Base-by-base conservation (phyloP, 2,888 invertebrate species). In the Tetranychus piercei region DNA sequence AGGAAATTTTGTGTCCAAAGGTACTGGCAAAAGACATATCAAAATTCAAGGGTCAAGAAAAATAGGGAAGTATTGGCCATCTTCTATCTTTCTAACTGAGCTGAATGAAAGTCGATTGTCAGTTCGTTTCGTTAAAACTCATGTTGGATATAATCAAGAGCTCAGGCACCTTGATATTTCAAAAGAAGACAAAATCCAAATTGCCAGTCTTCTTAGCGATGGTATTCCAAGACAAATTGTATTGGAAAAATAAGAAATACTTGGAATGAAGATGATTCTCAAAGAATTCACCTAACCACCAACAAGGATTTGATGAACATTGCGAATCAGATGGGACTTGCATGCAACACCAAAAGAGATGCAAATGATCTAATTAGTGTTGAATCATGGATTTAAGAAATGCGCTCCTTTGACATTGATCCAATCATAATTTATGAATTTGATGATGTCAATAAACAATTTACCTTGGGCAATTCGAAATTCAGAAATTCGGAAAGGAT, bases 321-420 rank as follows among this genome's bases (percentile, higher is more conserved):
- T 0, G 34, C 34, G 5, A 34, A 34, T 34, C 34, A 34, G 34
- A 34, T 34, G 34, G 34, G 34, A 34, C n/a, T 34, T 34, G 34
- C 34, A 0, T 34, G 4, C 5, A 0, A 34, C 0, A 34, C 5
- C 34, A 34, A 34, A 0, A 0, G 0, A 34, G 34, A 34, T n/a
- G n/a, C 34, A 34, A 34, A 34, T 4, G 34, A 34, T 34, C 5
- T 0, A 5, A 4, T 0, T 34, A 34, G 34, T 34, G 34, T 34
- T 34, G 34, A 34, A 34, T 34, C 34, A 34, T 34, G 34, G 0
- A 34, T 34, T 0, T 3, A 34, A 34, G 34, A 34, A 34, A 34
- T 34, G 34, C 34, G 5, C 5, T 34, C 34, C 4, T 34, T 34
- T 34, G 34, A 34, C 34, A 34, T 34, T 20, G 20, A 66, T 66